A percentile compares a stretch with the other conserved stretches of the same genome.
Conservation (phyloP, 1,140 invertebrate genomes). For the Leguminivora glycinivorella region DNA sequence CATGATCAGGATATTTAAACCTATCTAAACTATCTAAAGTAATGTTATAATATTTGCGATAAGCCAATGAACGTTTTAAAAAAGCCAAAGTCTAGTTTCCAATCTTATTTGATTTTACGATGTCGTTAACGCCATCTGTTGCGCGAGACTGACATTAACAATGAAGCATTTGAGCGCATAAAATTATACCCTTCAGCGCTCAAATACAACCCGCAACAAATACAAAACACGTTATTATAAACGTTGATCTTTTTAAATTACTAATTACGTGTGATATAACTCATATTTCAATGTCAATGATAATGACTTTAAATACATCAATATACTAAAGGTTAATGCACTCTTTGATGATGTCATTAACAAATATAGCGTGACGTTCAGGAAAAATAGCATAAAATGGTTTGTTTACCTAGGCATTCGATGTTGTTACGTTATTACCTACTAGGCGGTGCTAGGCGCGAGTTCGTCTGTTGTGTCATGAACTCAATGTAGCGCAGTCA, state of each 20-base stretch:
- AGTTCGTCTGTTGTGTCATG: conserved; percentile 61
- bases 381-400: conserved; percentile 23
- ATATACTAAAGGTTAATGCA: conserved; percentile 21
- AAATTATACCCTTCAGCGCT: background rate
- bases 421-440: conserved; percentile 26
- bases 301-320: conserved; percentile 23
- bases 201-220: background rate
- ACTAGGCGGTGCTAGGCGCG: conserved; percentile 35
- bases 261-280: background rate
- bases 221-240: background rate
- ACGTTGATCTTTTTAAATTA: background rate
- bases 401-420: conserved; percentile 28
- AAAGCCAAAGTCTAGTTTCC: conserved; percentile 19
- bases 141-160: background rate
- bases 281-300: conserved; percentile 27
- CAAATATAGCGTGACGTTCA: conserved; percentile 27
- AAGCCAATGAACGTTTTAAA: background rate
- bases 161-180: conserved; percentile 17
- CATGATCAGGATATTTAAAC: no score
- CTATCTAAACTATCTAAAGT: no score
- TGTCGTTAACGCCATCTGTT: conserved; percentile 35
- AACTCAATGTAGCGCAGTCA: conserved; percentile 69
- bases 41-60: background rate
- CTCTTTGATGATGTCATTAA: conserved; percentile 26
- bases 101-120: conserved; percentile 30